Percentiles rank a stretch among this genome's conserved stretches.
These are phyloP conservation scores for Macropodus opercularis DNA, from an alignment of 2,797 vertebrate genomes.

Conservation along the genomic window DNA sequence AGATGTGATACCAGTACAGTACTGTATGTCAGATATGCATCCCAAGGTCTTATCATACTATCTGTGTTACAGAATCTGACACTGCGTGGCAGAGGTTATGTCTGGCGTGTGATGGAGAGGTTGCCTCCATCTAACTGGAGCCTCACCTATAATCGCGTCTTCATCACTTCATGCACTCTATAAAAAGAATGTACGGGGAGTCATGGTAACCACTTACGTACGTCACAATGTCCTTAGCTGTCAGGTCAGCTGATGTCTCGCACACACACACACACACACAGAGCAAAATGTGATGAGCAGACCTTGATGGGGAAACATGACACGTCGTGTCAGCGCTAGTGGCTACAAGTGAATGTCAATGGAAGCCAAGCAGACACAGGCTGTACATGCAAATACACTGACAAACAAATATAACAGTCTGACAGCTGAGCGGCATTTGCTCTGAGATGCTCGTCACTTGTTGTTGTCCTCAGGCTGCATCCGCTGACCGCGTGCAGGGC, in stretches of 20 bases:
- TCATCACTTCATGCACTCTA: slow-evolving; percentile 10
- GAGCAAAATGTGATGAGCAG: slow-evolving; percentile 28
- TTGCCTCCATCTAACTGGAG: not conserved
- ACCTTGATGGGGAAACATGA: slow-evolving; percentile 37
- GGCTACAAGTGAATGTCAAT: slow-evolving; percentile 37
- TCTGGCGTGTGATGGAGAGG: slow-evolving; percentile 3
- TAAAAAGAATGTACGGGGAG: slow-evolving; percentile 32
- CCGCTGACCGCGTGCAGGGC: slow-evolving; percentile 57
- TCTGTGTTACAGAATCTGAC: not conserved
- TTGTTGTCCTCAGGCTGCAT: slow-evolving; percentile 57
- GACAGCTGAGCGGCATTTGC: slow-evolving; percentile 51
- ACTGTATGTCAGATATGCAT: not conserved
- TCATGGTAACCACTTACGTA: slow-evolving; percentile 35
- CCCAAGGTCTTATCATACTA: not conserved
- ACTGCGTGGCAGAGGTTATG: not conserved
- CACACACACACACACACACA: not conserved
- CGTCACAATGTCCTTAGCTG: slow-evolving; percentile 11
- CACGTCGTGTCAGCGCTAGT: slow-evolving; percentile 50
- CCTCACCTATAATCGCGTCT: slow-evolving; percentile 27
- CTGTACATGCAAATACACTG: slow-evolving; percentile 32
- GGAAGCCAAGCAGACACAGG: slow-evolving; percentile 28
- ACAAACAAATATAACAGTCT: slow-evolving; percentile 27
- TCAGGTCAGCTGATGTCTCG: slow-evolving; percentile 35
- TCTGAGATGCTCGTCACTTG: slow-evolving; percentile 62
- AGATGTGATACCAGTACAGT: too few species aligned